phyloP scores from a whole-genome alignment of 2,888 invertebrate genomes.

The Drosophila cognata region DNA sequence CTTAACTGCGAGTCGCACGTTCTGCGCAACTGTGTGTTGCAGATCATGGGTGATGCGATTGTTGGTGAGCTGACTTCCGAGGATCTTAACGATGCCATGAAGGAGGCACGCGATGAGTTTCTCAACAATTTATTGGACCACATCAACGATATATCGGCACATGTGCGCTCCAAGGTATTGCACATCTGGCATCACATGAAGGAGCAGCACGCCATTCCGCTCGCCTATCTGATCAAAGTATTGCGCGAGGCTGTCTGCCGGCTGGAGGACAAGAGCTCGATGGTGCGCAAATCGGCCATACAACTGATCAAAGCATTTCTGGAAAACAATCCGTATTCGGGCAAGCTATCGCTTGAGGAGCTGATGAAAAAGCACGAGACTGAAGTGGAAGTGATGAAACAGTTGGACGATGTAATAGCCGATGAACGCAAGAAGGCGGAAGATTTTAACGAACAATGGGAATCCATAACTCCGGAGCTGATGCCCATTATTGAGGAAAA shows the following conservation, averaged over 20 bases:
- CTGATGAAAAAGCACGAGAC: slow-evolving; percentile 87
- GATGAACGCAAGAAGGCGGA: slow-evolving; percentile 86
- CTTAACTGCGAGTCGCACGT: slow-evolving; percentile 87
- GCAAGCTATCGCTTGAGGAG: slow-evolving; percentile 87
- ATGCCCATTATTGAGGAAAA: slow-evolving; percentile 79
- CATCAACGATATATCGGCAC: slow-evolving; percentile 92
- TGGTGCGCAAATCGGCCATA: slow-evolving; percentile 93
- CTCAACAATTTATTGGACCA: slow-evolving; percentile 92
- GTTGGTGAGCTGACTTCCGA: slow-evolving; percentile 90
- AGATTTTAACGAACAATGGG: slow-evolving; percentile 85
- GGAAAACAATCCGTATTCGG: slow-evolving; percentile 94
- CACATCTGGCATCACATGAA: slow-evolving; percentile 93
- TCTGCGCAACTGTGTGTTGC: slow-evolving; percentile 92
- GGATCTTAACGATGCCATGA: slow-evolving; percentile 88
- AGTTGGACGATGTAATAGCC: slow-evolving; percentile 86
- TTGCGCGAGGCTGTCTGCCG: slow-evolving; percentile 89
- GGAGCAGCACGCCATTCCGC: slow-evolving; percentile 91
- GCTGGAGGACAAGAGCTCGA: slow-evolving; percentile 92
- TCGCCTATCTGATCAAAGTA: slow-evolving; percentile 89
- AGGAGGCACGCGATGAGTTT: slow-evolving; percentile 91
- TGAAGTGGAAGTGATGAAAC: slow-evolving; percentile 82
- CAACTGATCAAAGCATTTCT: slow-evolving; percentile 88
- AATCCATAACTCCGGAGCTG: slow-evolving; percentile 74
- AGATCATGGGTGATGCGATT: slow-evolving; percentile 93
- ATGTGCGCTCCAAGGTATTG: slow-evolving; percentile 93